Evolutionary conservation across 1,140 invertebrate species (phyloP).

Genomic region (Aphelinus atriplicis): DNA sequence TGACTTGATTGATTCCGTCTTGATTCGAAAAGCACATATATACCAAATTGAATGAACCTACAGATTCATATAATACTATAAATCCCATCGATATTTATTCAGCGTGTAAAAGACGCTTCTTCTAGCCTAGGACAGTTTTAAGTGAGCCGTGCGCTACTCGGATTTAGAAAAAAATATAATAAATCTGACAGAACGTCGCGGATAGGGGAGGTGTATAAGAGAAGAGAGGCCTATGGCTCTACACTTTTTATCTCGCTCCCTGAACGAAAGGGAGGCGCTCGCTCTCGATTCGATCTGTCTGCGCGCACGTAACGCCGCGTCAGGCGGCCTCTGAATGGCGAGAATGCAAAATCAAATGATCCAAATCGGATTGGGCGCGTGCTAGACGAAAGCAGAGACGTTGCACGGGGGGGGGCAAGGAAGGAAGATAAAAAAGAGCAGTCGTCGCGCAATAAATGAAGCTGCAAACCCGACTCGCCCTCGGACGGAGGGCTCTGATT

Average conservation of each 20-base stretch:
- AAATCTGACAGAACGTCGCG: conserved; percentile 15
- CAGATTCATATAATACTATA: too few relatives aligned
- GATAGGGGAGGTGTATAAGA: conserved; percentile 2
- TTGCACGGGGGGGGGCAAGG: neutral
- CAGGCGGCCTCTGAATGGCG: conserved; percentile 23
- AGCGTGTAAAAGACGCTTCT: too few relatives aligned
- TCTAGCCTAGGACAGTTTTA: too few relatives aligned
- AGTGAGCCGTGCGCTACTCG: too few relatives aligned
- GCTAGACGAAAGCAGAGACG: conserved; percentile 18
- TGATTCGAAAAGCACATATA: too few relatives aligned
- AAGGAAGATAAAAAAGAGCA: neutral
- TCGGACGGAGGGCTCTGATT: too few relatives aligned
- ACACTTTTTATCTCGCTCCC: neutral
- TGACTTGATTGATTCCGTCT: too few relatives aligned
- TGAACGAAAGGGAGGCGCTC: neutral
- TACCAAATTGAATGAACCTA: too few relatives aligned
- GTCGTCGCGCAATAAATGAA: neutral
- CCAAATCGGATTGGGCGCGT: conserved; percentile 33
- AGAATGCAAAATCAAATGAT: conserved; percentile 40
- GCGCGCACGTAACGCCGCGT: conserved; percentile 28
- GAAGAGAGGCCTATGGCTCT: conserved; percentile 5
- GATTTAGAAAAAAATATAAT: neutral
- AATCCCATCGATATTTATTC: too few relatives aligned
- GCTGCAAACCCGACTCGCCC: too few relatives aligned
- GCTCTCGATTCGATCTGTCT: conserved; percentile 32